Base-by-base conservation (phyloP, 2,113 vertebrate species). In the Pomatorhinus ruficollis region DNA sequence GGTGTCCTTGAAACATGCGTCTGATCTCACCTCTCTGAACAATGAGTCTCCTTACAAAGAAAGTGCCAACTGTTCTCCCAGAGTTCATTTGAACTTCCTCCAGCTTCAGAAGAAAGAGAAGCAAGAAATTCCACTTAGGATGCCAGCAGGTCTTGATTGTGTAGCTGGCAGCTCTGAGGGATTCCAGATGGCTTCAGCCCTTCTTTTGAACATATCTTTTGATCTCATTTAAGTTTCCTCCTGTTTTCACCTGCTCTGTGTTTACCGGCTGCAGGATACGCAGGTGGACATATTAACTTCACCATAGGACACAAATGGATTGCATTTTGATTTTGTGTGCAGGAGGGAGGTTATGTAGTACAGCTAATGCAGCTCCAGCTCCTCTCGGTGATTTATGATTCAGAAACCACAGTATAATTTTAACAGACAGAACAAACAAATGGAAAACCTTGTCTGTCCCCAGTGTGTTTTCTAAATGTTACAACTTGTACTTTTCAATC, bases 161-260 rank as follows among this genome's bases (percentile, higher is more conserved):
- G 95, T 97, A 94, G 93, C 91, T 97, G 97, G 96, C 95, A 97
- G 95, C 54, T 91, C 93, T 94, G 93, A 98, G 50, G 52, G 88
- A 84, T 97, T 98, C 97, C 98, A 98, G 97, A 98, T 97, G 98
- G 97, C 93, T 98, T 94, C 95, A 95, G 75, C 61, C 64, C 47
- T 97, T 95, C 97, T 97, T 98, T 98, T 97, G 97, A 98, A 98
- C 87, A 15, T 90, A 85, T 94, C 93, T 96, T 98, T 98, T 98
- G 97, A 98, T 98, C 97, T 97, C 90, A 88, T 97, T 97, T 95
- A 97, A 97, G 97, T 98, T 97, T 98, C 97, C 97, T 98, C 89
- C 87, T 96, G 76, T 86, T 97, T 98, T 98, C 97, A 98, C 98
- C 98, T 98, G 97, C 96, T 98, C 88, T 84, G 60, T 91, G 93